These are phyloP conservation scores for Myrmecophaga tridactyla DNA, from an alignment of 2,113 vertebrate species.

Conservation along the genomic window DNA sequence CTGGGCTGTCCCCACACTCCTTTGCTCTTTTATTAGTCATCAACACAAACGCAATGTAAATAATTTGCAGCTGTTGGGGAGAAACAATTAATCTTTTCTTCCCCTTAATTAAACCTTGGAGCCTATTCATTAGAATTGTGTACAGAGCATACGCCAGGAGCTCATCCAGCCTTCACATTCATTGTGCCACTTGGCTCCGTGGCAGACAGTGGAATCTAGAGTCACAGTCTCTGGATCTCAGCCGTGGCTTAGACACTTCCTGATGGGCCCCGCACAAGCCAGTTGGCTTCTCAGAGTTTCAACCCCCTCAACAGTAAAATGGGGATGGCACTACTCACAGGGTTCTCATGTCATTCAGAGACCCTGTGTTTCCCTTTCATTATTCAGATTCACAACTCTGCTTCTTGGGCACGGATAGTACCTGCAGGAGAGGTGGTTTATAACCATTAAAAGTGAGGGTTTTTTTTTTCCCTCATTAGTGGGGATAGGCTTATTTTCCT, in stretches of 20 bases:
- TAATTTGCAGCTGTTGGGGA: constrained; percentile 64
- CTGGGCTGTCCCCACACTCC: not conserved
- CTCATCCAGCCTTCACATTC: not conserved
- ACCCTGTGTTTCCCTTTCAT: not conserved
- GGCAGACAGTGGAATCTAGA: not conserved
- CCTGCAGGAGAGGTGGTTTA: not conserved
- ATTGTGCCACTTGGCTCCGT: not conserved
- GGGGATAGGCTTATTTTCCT: not conserved
- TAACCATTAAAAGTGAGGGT: not conserved
- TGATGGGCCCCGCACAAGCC: not conserved
- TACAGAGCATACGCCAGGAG: not conserved
- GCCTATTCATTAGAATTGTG: constrained; percentile 58
- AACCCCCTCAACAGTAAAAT: not conserved
- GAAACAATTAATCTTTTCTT: constrained; percentile 60
- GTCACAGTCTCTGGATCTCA: not conserved
- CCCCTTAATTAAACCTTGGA: constrained; percentile 64
- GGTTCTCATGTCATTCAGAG: not conserved
- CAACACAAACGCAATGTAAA: constrained; percentile 66
- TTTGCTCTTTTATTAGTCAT: constrained; percentile 58
- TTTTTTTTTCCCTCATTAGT: not conserved
- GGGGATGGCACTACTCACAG: not conserved
- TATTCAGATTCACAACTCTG: not conserved
- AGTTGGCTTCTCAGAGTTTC: not conserved
- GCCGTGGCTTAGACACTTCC: not conserved
- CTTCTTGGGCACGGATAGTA: not conserved